Base-by-base conservation (phyloP, 2,113 vertebrate genomes). In the Ictalurus furcatus region DNA sequence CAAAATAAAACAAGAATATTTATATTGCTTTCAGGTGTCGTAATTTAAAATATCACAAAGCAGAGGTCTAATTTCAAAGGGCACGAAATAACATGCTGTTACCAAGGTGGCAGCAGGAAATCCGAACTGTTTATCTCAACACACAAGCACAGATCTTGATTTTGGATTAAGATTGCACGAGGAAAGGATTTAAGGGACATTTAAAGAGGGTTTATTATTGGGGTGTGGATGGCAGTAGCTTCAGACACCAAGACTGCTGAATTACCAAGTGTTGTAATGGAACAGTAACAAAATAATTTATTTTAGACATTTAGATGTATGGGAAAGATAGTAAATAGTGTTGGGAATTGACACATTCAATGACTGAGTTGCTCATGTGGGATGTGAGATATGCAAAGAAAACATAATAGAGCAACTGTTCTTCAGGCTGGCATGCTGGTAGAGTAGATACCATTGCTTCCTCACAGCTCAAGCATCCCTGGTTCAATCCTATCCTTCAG, bases 61-160 rank as follows among this genome's bases (percentile, higher is more conserved):
- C 28, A 73, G 21, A 63, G 58, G 40, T 80, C 44, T 52, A 28
- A 80, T 87, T 80, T 67, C 59, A 80, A 67, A 87, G 86, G 58
- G 17, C 59, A 80, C 23, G 19, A 34, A 87, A 76, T 58, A 73
- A 40, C 52, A 13, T 34, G 21, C 34, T 86, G 85, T 74, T 86
- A 40, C 69, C 58, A 63, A 30, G 28, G 28, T 65, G 74, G 13
- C 13, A 63, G 65, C 86, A 19, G 25, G 37, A 40, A n/a, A 28
- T 28, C 58, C 44, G 85, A 48, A 71, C 84, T 19, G 17, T 85
- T 85, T 59, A 58, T 34, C n/a, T 59, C 80, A 37, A 82, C 14
- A 34, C 54, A 59, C 81, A 61, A 2, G n/a, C 14, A 21, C 12
- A 82, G 8, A 34, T 59, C 14, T 34, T 82, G n/a, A 28, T 52